Conservation (phyloP, 2,113 vertebrate species). For the Anhinga rufa region DNA sequence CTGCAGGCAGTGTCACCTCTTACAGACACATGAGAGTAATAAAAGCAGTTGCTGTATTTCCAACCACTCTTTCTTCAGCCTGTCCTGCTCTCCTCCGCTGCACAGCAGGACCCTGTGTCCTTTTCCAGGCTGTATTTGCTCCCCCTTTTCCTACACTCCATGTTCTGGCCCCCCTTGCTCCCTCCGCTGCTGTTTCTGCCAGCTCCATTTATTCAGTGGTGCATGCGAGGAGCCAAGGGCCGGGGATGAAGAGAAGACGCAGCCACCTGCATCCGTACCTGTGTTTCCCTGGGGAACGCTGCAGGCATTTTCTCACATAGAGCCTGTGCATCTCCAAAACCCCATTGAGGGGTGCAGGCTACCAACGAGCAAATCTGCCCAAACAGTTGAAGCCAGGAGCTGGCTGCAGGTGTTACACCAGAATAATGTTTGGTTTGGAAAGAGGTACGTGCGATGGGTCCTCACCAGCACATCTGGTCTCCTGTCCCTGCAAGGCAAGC, state of each 20-base stretch:
- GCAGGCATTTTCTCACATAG: neutral
- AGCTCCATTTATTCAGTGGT: neutral
- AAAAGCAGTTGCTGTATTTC: neutral
- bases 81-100: neutral
- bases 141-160: neutral
- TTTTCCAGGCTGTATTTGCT: neutral
- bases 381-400: neutral
- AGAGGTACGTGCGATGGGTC: accelerated
- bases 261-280: neutral
- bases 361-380: neutral
- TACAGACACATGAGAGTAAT: accelerated
- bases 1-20: accelerated
- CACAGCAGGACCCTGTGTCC: neutral
- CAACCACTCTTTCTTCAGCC: neutral
- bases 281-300: neutral
- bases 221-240: neutral
- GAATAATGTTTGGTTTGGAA: neutral
- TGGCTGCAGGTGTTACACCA: neutral
- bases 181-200: neutral
- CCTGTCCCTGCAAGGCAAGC: neutral
- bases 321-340: neutral
- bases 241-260: neutral
- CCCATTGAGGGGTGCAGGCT: neutral
- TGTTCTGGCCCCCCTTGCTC: neutral
- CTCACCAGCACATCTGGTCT: neutral